phyloP scores from a whole-genome alignment of 2,113 vertebrate genomes.

The Psittacus erithacus region DNA sequence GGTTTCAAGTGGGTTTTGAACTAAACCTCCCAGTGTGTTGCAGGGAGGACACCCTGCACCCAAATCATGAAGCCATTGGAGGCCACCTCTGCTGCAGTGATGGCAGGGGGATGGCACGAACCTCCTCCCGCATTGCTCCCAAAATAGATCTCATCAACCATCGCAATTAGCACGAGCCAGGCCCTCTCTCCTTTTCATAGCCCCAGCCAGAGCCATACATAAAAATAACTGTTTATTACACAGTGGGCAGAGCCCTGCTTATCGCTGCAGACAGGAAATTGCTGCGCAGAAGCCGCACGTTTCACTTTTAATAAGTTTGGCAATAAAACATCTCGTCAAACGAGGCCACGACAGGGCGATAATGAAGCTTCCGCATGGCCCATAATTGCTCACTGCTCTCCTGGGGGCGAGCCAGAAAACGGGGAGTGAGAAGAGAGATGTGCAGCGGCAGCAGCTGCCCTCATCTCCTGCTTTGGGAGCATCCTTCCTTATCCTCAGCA shows the following conservation, averaged over 20 bases:
- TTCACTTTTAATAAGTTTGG: slow-evolving; percentile 78
- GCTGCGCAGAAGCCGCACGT: slow-evolving; percentile 66
- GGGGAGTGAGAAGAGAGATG: neutral
- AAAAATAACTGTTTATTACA: slow-evolving; percentile 74
- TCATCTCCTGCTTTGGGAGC: neutral
- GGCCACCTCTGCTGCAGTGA: neutral
- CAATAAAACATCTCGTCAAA: slow-evolving; percentile 74
- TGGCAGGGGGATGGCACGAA: neutral
- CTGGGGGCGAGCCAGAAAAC: slow-evolving; percentile 34
- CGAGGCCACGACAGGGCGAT: slow-evolving; percentile 68
- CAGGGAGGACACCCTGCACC: neutral
- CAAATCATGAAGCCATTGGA: fast-evolving
- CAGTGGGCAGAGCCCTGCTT: slow-evolving; percentile 65
- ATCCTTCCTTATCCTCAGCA: neutral
- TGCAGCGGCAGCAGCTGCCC: neutral
- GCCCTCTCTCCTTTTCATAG: neutral
- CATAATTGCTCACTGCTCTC: slow-evolving; percentile 65
- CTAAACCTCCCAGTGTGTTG: fast-evolving
- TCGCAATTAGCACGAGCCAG: slow-evolving; percentile 55
- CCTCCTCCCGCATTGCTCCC: neutral
- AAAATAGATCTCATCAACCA: slow-evolving; percentile 68
- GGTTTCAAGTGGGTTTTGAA: neutral
- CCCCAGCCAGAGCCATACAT: slow-evolving; percentile 33
- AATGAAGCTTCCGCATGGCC: slow-evolving; percentile 67
- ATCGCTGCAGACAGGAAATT: slow-evolving; percentile 77